These are phyloP conservation scores for Drosophila repleta DNA, from an alignment of 1,140 invertebrate species.

Conservation along the genomic window DNA sequence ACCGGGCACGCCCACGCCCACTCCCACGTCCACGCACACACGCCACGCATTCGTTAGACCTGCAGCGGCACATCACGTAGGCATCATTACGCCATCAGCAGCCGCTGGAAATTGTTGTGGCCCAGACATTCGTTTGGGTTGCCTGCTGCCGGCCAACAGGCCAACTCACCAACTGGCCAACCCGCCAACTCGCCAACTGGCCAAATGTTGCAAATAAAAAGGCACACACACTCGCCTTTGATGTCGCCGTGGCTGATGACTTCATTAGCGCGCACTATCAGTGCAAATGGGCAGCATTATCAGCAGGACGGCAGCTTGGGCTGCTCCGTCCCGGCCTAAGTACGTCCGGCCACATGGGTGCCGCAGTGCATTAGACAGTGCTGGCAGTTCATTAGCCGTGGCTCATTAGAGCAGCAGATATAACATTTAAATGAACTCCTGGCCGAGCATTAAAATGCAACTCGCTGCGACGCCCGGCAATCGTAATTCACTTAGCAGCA, in stretches of 20 bases:
- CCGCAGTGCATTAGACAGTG: slow-evolving; percentile 63
- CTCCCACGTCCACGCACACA: slow-evolving; percentile 31
- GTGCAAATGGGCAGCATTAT: slow-evolving; percentile 69
- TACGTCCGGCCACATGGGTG: slow-evolving; percentile 27
- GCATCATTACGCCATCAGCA: slow-evolving; percentile 75
- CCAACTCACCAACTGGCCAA: too few relatives aligned
- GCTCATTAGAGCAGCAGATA: slow-evolving; percentile 55
- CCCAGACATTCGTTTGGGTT: slow-evolving; percentile 10
- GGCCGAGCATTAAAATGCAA: slow-evolving; percentile 39
- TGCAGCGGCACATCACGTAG: slow-evolving; percentile 68
- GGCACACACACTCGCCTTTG: slow-evolving; percentile 52
- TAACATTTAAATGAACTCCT: slow-evolving; percentile 62
- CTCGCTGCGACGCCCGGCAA: slow-evolving; percentile 14
- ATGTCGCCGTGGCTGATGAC: slow-evolving; percentile 63
- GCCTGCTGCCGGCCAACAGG: slow-evolving; percentile 10
- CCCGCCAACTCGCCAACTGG: too few relatives aligned
- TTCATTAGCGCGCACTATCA: slow-evolving; percentile 80
- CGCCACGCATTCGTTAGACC: slow-evolving; percentile 59
- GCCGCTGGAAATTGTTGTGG: slow-evolving; percentile 25
- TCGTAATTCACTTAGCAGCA: slow-evolving; percentile 40
- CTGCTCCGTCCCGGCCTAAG: slow-evolving; percentile 9
- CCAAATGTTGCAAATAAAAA: slow-evolving; percentile 76
- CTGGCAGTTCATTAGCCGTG: slow-evolving; percentile 68
- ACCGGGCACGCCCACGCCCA: slow-evolving; percentile 22
- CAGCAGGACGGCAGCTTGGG: slow-evolving; percentile 18